Evolutionary conservation across 2,797 vertebrate species (phyloP), one percentile per base, ranked within the genome.

Genomic region (Syncerus caffer): DNA sequence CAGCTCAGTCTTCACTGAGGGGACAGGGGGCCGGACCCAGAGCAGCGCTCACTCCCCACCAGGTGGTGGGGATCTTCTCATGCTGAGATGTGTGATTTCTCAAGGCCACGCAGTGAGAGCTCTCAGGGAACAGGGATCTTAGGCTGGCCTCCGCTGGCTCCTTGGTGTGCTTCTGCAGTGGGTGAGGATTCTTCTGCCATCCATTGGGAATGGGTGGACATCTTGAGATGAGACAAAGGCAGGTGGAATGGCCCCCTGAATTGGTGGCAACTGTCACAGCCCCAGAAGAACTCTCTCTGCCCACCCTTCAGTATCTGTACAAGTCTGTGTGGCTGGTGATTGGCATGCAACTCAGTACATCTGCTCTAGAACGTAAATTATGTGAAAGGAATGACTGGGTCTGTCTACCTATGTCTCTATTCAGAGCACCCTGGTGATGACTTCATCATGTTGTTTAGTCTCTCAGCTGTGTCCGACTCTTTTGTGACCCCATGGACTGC

Each of bases 41-140:
- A 38, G 51, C 2, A 15, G 29, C 0, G 0, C 14, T 5, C 2
- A 0, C 23, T 88, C 7, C 34, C 19, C 2, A 3, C 5, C 9
- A 12, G 29, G 38, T 29, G 16, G 10, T 14, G 23, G 34, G 42
- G 31, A 50, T 25, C 15, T 15, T 50, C 14, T 29, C 34, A 50
- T 16, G 21, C 9, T 42, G 47, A 88, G 2, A 0, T 4, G 16
- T 71, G 29, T 42, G 19, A 29, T 25, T 51, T 82, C 29, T 58
- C 67, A 5, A 0, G 0, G 27, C n/a, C 64, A 6, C 17, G 6
- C 47, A 11, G 1, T 7, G 13, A 38, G 8, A 47, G 21, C 50
- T 23, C 31, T 34, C 71, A 6, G 4, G 29, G 34, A 79, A 12
- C 14, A 9, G 19, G 6, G 2, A 27, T 51, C 29, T 58, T 82